Evolutionary conservation across 2,797 vertebrate genomes (phyloP), one percentile per base, ranked within the genome.

Genomic region (Neosilurus mollespiculum): DNA sequence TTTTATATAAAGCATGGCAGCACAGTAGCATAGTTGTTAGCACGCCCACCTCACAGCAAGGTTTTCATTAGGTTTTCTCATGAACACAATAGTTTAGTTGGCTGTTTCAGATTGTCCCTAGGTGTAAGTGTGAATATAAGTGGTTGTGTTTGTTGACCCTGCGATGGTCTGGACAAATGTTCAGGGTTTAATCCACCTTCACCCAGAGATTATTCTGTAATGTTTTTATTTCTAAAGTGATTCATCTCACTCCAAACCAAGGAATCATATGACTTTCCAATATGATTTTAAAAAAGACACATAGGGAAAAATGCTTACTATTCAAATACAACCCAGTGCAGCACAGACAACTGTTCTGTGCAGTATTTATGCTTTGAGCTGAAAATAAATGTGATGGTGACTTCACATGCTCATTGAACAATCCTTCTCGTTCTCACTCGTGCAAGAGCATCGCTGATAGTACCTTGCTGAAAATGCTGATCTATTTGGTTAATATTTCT

Each of bases 401-500:
- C 58, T 64, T 49, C 59, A 78, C 22, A 62, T 7, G 14, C 75
- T 62, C 34, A 61, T 24, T 78, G 59, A 78, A 24, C 22, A 9
- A 22, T 49, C 58, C 34, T 77, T 15, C 6, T 43, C 37, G 61
- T 77, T 77, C 37, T 78, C 58, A 64, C 59, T 78, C 62, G 58
- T 78, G 58, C 34, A 78, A 62, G 14, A 16, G 37, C 58, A 62
- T 62, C 14, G 15, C 76, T 78, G 62, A 78, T 62, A 37, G 34
- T 24, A 49, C 76, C 76, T 78, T 78, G 37, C 62, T 78, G 62
- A 58, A 78, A 78, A 26, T 22, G 37, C 76, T 24, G 37, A 78
- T 51, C 76, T 78, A 78, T 64, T 64, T 64, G 64, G 37, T n/a
- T 18, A 78, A 78, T 59, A 78, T 78, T 78, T 78, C 30, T 51